Conservation (phyloP, 2,113 vertebrate genomes). For the pig (Sus scrofa) region DNA sequence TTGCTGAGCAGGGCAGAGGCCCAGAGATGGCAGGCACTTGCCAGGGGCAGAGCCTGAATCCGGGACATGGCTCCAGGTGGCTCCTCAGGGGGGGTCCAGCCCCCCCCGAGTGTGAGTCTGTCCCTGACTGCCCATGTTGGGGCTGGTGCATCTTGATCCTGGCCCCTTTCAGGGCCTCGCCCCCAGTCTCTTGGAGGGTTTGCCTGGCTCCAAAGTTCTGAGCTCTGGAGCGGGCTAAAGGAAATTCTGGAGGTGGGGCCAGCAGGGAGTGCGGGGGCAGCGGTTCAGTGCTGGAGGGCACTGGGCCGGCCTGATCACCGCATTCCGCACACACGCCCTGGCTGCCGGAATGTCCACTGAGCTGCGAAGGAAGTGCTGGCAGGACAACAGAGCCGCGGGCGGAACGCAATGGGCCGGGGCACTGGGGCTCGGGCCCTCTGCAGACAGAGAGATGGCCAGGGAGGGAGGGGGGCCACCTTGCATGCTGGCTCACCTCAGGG, state of each 20-base stretch:
- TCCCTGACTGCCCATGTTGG: not conserved
- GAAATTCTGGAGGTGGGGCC: slow-evolving; percentile 21
- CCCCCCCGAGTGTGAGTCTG: not conserved
- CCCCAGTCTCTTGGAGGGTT: not conserved
- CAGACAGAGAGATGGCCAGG: not conserved
- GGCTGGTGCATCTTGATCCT: not conserved
- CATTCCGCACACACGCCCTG: not conserved
- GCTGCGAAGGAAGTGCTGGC: slow-evolving; percentile 39
- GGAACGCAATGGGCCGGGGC: fast-evolving
- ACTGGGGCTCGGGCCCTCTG: not conserved
- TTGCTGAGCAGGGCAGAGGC: not conserved
- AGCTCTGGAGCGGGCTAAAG: not conserved
- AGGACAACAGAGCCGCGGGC: slow-evolving; percentile 23
- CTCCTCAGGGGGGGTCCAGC: not conserved
- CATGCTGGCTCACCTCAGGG: not conserved
- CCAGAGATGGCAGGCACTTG: not conserved
- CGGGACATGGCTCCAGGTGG: not conserved
- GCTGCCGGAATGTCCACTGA: fast-evolving
- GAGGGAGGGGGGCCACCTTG: not conserved
- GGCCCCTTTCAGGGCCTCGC: not conserved
- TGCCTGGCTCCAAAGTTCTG: not conserved
- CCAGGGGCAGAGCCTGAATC: not conserved
- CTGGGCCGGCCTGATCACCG: not conserved
- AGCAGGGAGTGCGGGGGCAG: not conserved
- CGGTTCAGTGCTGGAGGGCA: not conserved